These are phyloP conservation scores for Melitaea cinxia DNA, from an alignment of 1,140 invertebrate genomes.

Conservation along the genomic window DNA sequence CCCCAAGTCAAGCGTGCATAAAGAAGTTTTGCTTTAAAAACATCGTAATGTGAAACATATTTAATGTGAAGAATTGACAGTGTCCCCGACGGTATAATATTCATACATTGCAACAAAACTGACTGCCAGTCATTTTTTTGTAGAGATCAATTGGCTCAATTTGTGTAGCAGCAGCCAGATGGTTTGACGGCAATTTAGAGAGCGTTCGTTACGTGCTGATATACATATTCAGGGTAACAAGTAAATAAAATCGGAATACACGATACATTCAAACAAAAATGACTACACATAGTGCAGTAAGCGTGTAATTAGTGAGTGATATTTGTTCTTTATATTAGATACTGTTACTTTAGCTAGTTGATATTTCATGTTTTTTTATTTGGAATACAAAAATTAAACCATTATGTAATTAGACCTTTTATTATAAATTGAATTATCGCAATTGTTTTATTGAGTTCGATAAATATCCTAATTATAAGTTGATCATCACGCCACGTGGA, in stretches of 20 bases:
- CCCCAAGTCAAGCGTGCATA: background rate
- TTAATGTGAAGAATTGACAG: background rate
- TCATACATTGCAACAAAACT: conserved; percentile 27
- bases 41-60: background rate
- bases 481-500: no score
- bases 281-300: no score
- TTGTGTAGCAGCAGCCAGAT: conserved; percentile 39
- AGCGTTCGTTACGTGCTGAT: conserved; percentile 35
- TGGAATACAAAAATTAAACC: no score
- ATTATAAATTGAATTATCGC: no score
- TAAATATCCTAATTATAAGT: no score
- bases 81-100: background rate
- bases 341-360: no score
- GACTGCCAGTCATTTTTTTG: conserved; percentile 29
- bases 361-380: no score
- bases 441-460: no score
- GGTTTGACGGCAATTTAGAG: conserved; percentile 42
- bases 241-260: conserved; percentile 14
- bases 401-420: no score
- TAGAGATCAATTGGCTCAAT: conserved; percentile 44
- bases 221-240: conserved; percentile 19
- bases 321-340: no score
- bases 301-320: no score
- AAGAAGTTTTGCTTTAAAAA: no score
- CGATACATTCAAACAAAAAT: background rate